Evolutionary conservation across 2,888 invertebrate genomes (phyloP).

Genomic region (Cenopis cana): DNA sequence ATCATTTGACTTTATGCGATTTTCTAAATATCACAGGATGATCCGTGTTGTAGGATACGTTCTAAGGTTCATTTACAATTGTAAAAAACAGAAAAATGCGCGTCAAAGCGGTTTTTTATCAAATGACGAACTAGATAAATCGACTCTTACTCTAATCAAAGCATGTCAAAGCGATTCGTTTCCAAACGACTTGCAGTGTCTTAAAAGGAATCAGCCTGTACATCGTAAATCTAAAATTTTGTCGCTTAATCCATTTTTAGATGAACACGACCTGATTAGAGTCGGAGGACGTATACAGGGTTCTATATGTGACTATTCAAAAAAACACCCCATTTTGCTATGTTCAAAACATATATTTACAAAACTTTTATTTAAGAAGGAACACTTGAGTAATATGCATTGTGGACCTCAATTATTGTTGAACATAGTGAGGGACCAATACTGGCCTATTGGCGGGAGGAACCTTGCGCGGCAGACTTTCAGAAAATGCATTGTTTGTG

Average conservation of each 20-base stretch:
- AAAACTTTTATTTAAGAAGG: conserved; percentile 5
- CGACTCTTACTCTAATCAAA: conserved; percentile 3
- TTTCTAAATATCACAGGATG: conserved; percentile 12
- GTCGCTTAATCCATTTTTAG: not conserved
- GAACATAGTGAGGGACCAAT: conserved; percentile 5
- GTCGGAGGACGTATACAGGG: conserved; percentile 11
- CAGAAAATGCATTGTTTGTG: conserved; percentile 1
- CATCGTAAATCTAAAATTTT: not conserved
- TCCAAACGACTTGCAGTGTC: not conserved
- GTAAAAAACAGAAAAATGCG: not conserved
- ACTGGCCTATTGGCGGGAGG: conserved; percentile 10
- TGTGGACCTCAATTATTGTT: conserved; percentile 8
- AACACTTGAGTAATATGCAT: not conserved
- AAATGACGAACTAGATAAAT: conserved; percentile 4
- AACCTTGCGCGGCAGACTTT: not conserved
- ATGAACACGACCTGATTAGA: not conserved
- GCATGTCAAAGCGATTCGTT: not conserved
- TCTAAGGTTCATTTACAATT: conserved; percentile 3
- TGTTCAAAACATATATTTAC: not conserved
- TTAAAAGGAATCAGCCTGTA: not conserved
- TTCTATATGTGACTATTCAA: not conserved
- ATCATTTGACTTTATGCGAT: conserved; percentile 7
- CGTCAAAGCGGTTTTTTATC: not conserved
- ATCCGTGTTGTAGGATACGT: conserved; percentile 7
- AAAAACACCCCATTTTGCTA: conserved; percentile 11